Evolutionary conservation across 2,888 invertebrate genomes (phyloP).

Genomic region (Andrena praecox): DNA sequence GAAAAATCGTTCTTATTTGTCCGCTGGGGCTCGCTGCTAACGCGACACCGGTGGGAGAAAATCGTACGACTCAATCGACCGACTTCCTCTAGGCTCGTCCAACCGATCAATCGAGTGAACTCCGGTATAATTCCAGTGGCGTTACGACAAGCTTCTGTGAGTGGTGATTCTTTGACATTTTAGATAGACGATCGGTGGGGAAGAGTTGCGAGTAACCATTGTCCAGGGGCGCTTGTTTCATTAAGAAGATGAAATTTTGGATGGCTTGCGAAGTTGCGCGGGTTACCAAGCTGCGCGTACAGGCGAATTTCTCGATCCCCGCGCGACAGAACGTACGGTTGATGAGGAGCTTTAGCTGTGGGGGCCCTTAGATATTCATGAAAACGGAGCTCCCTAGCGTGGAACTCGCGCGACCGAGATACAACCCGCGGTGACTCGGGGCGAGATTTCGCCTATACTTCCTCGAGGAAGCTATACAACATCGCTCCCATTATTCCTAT

Average conservation of each 20-base stretch:
- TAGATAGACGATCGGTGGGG: too few species aligned
- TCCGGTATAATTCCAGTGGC: too few species aligned
- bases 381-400: conserved; percentile 32
- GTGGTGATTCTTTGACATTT: too few species aligned
- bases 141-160: too few species aligned
- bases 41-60: not conserved
- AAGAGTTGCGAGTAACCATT: too few species aligned
- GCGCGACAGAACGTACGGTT: conserved; percentile 1
- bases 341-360: conserved; percentile 48
- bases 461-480: too few species aligned
- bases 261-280: not conserved
- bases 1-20: conserved; percentile 49
- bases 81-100: not conserved
- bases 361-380: conserved; percentile 49
- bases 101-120: not conserved
- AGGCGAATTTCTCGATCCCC: conserved; percentile 34
- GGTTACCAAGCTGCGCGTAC: not conserved
- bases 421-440: conserved; percentile 28
- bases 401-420: conserved; percentile 7
- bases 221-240: too few species aligned
- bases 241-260: too few species aligned
- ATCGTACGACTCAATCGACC: too few species aligned
- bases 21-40: not conserved
- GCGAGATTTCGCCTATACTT: not conserved
- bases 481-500: not conserved